Percentiles rank a stretch among this genome's conserved stretches.
phyloP scores from a whole-genome alignment of 2,797 vertebrate species.

The Bufotes viridis region DNA sequence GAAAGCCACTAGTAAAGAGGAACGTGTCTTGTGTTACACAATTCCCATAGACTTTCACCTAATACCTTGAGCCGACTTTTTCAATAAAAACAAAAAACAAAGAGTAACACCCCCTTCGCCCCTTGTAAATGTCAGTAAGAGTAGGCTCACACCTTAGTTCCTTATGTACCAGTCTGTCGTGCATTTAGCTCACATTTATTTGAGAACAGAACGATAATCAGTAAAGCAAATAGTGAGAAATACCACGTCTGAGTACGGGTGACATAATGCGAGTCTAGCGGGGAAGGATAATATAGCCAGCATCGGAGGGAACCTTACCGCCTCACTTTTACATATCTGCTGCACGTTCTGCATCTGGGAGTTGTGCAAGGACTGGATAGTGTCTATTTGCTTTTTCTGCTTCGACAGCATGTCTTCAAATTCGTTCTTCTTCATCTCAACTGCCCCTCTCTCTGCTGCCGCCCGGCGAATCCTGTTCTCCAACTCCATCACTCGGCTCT shows the following conservation, averaged over 20 bases:
- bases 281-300: neutral
- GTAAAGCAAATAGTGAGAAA: neutral
- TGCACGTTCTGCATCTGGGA: slow-evolving; percentile 82
- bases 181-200: too few relatives aligned
- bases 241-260: neutral
- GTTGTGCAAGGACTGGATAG: slow-evolving; percentile 83
- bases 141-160: too few relatives aligned
- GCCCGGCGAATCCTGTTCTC: slow-evolving; percentile 84
- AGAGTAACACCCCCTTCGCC: too few relatives aligned
- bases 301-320: slow-evolving; percentile 71
- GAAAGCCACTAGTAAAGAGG: too few relatives aligned
- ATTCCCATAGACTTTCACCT: too few relatives aligned
- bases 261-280: neutral
- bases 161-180: too few relatives aligned
- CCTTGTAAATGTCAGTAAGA: too few relatives aligned
- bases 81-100: too few relatives aligned
- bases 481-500: slow-evolving; percentile 86
- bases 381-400: slow-evolving; percentile 82
- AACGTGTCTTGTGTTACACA: too few relatives aligned
- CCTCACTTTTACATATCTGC: slow-evolving; percentile 81
- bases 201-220: neutral
- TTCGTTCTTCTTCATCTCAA: slow-evolving; percentile 85
- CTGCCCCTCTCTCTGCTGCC: slow-evolving; percentile 79
- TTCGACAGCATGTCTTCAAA: slow-evolving; percentile 82
- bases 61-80: too few relatives aligned